Base-by-base conservation (phyloP, 2,113 vertebrate species). In the Alaudala cheleensis region DNA sequence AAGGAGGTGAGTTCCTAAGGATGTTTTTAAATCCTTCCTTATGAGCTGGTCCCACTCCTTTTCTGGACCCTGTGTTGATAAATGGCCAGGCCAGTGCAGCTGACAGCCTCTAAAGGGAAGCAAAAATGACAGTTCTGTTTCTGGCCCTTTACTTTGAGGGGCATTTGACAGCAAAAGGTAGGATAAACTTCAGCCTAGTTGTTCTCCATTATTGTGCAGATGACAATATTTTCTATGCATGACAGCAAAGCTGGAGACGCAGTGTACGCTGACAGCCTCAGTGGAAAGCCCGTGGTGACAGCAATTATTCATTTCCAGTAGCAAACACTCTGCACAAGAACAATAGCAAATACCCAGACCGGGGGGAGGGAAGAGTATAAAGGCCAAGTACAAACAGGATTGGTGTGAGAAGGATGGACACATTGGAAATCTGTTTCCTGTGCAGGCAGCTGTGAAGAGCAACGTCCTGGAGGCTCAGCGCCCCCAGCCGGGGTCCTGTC, bases 401-500 rank as follows among this genome's bases (percentile, higher is more conserved):
- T 8, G 9, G 42, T 72, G 74, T 82, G 84, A 90, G 94, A 47
- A 90, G 21, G 91, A 79, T 34, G 28, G 50, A 87, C 79, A 77
- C 2, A 1, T 83, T 83, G 67, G 85, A 91, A 88, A 85, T 79
- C 66, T 85, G 62, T 88, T 94, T 96, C 88, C 95, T 92, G 58
- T 50, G 31, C 72, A 86, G 76, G 85, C 88, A 92, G 79, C 90
- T 90, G 90, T 74, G 79, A 90, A 62, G 79, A 90, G 56, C 88
- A 62, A 24, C 0, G 23, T 92, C 72, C 71, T 88, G 76, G 70
- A 90, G 76, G 67, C 49, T 67, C 79, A 86, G 67, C 60, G 39
- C 19, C 39, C 23, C 33, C 0, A 1, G 14, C n/a, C 2, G 0
- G 0, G 0, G 50, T 90, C 54, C 70, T 93, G 79, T 81, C 17